Evolutionary conservation across 1,140 invertebrate genomes (phyloP), one percentile per base, ranked within the genome.

Genomic region (Orchesella cincta): DNA sequence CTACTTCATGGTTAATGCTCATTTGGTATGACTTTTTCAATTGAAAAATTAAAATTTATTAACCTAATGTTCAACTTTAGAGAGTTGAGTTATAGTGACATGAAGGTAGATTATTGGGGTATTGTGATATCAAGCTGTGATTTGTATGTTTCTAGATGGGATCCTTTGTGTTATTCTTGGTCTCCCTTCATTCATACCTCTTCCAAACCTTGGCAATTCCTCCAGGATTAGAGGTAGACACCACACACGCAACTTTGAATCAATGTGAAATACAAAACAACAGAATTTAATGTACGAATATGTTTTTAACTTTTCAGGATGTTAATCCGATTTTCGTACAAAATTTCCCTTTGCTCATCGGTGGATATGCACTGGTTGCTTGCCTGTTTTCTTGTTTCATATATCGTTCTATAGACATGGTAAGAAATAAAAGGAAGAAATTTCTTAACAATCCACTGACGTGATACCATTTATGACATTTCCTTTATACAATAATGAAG

Each of bases 321-420:
- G 64, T 77, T 1, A 77, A 77, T 75, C 73, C 73, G 0, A 23
- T 71, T 35, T 70, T 78, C 8, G 33, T 78, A 0, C 20, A 57
- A 12, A 62, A 78, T 23, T 54, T 78, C 29, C 77, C 77, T 26
- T 39, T 78, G n/a, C 29, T 78, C 12, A 33, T 78, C 14, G 73
- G 54, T 23, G 57, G 36, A 0, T 78, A 78, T 54, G 73, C 62
- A 8, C 35, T 75, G 1, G 52, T 39, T 0, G 64, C 73, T 0
- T 36, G 23, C 20, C 31, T 75, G 12, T 71, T 75, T 26, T 26
- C 62, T 3, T 75, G 73, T 29, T 75, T 78, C 31, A 78, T 78
- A 5, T 78, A 71, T 31, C 16, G 77, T 36, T 73, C 77, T n/a
- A 31, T 78, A 0, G 77, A 78, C 31, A 78, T 75, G 52, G 74